Base-by-base conservation (phyloP, 2,797 vertebrate genomes). In the Hippocampus kuda region DNA sequence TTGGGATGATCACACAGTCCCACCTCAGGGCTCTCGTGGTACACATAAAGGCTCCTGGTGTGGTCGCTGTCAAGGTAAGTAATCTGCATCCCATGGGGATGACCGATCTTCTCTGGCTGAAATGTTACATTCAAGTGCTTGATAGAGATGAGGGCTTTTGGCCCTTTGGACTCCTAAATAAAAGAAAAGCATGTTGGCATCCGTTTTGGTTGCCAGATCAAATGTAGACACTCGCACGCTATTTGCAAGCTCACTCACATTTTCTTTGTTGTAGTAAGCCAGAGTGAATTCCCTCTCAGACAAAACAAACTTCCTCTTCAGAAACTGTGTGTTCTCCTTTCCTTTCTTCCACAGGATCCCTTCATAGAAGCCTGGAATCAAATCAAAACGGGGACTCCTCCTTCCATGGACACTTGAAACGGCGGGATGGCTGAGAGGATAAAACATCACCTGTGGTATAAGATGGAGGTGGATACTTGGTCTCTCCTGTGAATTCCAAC, bases 331-430 rank as follows among this genome's bases (percentile, higher is more conserved):
- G 1, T 90, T 94, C 67, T 92, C 91, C 70, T 90, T 92, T 27
- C 93, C 94, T 74, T 94, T 93, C 82, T 97, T 98, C 94, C 92
- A 96, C 74, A 98, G 86, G 73, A 88, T 81, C 48, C 94, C 95
- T 84, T 96, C 94, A 66, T 87, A 89, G 75, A 89, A 87, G 64
- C 92, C 96, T 98, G 78, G 5, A 26, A 38, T 5, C 26, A 54
- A 44, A 64, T n/a, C 20, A 24, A 22, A 53, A 18, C 0, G 5
- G 27, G 30, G 5, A 12, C 65, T 7, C 48, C 38, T 26, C 27
- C 18, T 34, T 18, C 15, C 13, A 22, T 12, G 10, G 15, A 48
- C 12, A 48, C 7, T 46, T 54, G 5, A 38, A 38, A n/a, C 8
- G 26, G 26, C 16, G 8, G 38, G 2, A 41, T 8, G 2, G 18